Base-by-base conservation (phyloP, 2,888 invertebrate genomes). In the Dorcus hopei region DNA sequence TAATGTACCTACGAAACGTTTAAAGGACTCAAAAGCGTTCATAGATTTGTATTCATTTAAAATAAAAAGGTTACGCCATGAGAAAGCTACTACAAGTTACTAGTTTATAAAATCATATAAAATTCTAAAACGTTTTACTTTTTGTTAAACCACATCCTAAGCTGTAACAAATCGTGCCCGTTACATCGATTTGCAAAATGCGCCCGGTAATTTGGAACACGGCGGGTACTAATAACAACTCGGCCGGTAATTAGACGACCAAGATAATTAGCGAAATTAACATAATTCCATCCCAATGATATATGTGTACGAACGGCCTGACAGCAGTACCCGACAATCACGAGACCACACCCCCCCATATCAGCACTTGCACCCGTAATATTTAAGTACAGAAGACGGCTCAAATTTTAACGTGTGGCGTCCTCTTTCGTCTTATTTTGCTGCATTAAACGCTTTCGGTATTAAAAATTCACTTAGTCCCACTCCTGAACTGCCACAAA, bases 221-320 rank as follows among this genome's bases (percentile, higher is more conserved):
- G 51, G 57, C 57, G 47, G 57, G 57, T 52, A 57, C 52, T 52
- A 57, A 57, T 47, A 57, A 57, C 39, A 51, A 57, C 47, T 26
- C 16, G 47, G 14, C 38, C 52, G 39, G 39, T 57, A 57, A 57
- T 57, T 57, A 57, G 57, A 52, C 40, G 47, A 47, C 39, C 23
- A 16, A 23, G 56, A 57, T 57, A 57, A 57, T 57, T 57, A 57
- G 41, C 41, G 14, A 19, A 52, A 51, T 57, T 51, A 57, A 52
- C 57, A 57, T 57, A 57, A 57, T 57, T 48, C 40, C 51, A 39
- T 49, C 11, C 19, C 38, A 40, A 52, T 57, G 52, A 52, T 57
- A 57, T 57, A 51, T 51, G 26, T 33, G 6, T 33, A 33, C 26
- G 26, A 33, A 14, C 47, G 39, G 39, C 23, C 51, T 56, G 51